These are phyloP conservation scores for Enteromius fasciolatus DNA, from an alignment of 2,797 vertebrate species.

Conservation along the genomic window DNA sequence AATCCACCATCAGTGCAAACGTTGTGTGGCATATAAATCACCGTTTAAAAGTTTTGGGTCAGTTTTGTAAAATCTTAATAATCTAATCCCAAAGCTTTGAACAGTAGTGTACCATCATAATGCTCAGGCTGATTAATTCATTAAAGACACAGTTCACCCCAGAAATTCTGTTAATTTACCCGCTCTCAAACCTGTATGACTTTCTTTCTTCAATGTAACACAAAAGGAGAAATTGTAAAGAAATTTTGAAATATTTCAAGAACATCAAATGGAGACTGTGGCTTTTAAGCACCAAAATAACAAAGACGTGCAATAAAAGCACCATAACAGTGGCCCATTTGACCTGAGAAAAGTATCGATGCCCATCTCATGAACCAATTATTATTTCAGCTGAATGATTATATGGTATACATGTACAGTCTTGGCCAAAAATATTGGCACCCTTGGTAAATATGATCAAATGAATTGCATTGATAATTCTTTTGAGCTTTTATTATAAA, in stretches of 20 bases:
- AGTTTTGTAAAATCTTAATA: background rate
- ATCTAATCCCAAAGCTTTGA: background rate
- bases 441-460: too few species aligned
- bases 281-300: background rate
- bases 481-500: too few species aligned
- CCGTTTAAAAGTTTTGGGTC: background rate
- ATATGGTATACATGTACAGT: too few species aligned
- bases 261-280: background rate
- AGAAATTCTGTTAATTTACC: background rate
- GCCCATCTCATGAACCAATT: background rate
- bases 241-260: too few species aligned
- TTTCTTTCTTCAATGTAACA: background rate
- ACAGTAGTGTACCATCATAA: background rate
- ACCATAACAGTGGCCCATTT: background rate
- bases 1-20: background rate
- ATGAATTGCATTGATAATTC: too few species aligned
- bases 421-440: too few species aligned
- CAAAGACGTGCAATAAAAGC: background rate
- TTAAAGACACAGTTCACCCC: constrained; percentile 8
- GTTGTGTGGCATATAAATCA: background rate
- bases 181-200: background rate
- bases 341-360: background rate
- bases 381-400: background rate
- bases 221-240: background rate
- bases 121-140: background rate